These are phyloP conservation scores for Dendronephthya gigantea DNA, from an alignment of 64 coral and sea anemone genomes.

Conservation along the genomic window DNA sequence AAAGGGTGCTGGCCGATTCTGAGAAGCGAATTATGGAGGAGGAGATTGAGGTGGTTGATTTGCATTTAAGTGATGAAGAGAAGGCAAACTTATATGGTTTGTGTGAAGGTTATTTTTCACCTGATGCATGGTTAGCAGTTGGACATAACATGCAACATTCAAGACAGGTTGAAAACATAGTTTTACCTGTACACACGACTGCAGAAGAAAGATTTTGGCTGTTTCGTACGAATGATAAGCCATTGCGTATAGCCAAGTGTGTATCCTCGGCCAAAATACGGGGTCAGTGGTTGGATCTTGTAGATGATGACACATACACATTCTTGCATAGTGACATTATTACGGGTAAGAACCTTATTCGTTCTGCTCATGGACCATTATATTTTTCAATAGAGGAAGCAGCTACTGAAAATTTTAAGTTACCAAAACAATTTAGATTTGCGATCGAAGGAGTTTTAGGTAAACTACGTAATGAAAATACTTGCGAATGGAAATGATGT, in stretches of 20 bases:
- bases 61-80: not conserved
- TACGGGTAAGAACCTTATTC: not conserved
- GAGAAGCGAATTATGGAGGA: conserved; percentile 11
- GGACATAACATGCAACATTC: conserved; percentile 17
- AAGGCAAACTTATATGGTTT: not conserved
- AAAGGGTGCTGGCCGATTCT: not conserved
- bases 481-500: no score
- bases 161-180: not conserved
- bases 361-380: not conserved
- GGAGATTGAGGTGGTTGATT: conserved; percentile 25
- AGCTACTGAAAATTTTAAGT: no score
- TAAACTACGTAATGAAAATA: no score
- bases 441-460: no score
- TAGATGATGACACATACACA: conserved; percentile 14
- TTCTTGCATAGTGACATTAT: not conserved
- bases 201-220: conserved; percentile 40
- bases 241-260: conserved; percentile 6
- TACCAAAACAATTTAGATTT: no score
- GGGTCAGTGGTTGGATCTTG: conserved; percentile 22
- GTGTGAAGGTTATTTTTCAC: not conserved
- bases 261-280: not conserved
- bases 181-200: conserved; percentile 17
- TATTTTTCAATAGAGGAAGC: not conserved
- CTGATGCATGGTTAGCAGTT: conserved; percentile 34
- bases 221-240: conserved; percentile 18